Evolutionary conservation across 92 coral and sea anemone genomes (phyloP).

Genomic region (Epizoanthus stellaris): DNA sequence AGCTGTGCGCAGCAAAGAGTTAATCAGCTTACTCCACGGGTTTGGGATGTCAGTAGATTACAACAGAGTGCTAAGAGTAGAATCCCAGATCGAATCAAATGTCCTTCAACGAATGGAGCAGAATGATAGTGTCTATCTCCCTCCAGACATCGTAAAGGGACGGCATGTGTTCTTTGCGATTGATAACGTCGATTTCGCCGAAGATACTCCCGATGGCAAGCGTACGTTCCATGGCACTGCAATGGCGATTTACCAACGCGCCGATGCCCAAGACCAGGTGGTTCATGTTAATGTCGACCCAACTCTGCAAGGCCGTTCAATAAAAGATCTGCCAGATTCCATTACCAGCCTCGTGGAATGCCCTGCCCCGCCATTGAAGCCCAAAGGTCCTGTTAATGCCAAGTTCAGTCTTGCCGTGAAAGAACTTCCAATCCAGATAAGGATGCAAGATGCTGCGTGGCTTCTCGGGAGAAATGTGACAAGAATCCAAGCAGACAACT

Average conservation of each 20-base stretch:
- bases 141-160: slow-evolving; percentile 68
- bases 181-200: slow-evolving; percentile 73
- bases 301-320: slow-evolving; percentile 41
- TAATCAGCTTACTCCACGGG: slow-evolving; percentile 61
- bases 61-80: slow-evolving; percentile 66
- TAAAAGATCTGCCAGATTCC: slow-evolving; percentile 60
- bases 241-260: slow-evolving; percentile 69
- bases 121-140: slow-evolving; percentile 65
- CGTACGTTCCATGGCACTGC: slow-evolving; percentile 68
- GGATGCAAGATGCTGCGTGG: slow-evolving; percentile 54
- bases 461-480: slow-evolving; percentile 52
- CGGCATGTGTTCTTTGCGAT: slow-evolving; percentile 73
- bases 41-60: slow-evolving; percentile 80
- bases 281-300: slow-evolving; percentile 46
- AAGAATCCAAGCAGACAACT: slow-evolving; percentile 31
- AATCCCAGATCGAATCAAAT: slow-evolving; percentile 64
- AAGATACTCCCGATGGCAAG: slow-evolving; percentile 73
- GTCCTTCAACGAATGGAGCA: slow-evolving; percentile 63
- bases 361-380: slow-evolving; percentile 62
- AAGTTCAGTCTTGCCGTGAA: slow-evolving; percentile 34
- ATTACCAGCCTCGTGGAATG: slow-evolving; percentile 62
- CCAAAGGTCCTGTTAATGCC: slow-evolving; percentile 37
- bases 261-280: slow-evolving; percentile 46
- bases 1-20: slow-evolving; percentile 65
- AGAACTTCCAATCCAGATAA: slow-evolving; percentile 47